Evolutionary conservation across 2,113 vertebrate genomes (phyloP).

Genomic region (Elaphurus davidianus): DNA sequence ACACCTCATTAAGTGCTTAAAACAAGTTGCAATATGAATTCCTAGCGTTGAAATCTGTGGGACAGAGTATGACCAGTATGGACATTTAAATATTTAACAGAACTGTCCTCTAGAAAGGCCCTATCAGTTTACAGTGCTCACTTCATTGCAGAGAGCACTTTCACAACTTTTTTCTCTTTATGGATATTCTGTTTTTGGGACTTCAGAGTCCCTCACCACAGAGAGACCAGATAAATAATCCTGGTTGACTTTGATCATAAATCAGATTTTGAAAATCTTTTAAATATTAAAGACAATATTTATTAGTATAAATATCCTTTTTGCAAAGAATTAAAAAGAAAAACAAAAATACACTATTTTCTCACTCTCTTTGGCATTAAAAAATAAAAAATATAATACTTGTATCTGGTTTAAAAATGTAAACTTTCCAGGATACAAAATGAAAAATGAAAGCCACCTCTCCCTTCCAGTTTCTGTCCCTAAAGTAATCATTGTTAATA

Average conservation of each 20-base stretch:
- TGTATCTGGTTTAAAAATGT: background rate
- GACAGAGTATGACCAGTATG: background rate
- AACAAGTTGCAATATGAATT: background rate
- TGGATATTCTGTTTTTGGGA: background rate
- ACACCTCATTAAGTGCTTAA: background rate
- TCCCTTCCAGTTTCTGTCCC: background rate
- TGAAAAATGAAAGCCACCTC: background rate
- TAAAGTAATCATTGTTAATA: background rate
- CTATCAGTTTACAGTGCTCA: background rate
- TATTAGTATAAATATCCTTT: background rate
- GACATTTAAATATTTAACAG: constrained; percentile 3
- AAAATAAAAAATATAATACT: background rate
- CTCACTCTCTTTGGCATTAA: background rate
- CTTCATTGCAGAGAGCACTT: background rate
- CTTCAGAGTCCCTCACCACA: background rate
- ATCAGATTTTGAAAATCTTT: background rate
- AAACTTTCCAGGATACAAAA: background rate
- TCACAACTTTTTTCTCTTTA: background rate
- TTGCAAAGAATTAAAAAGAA: constrained; percentile 3
- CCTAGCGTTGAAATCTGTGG: background rate
- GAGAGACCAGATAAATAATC: background rate
- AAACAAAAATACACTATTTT: background rate
- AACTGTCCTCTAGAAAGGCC: background rate
- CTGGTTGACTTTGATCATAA: background rate
- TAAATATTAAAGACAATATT: background rate